Base-by-base conservation (phyloP, 2,888 invertebrate genomes). In the Yponomeuta cagnagella region DNA sequence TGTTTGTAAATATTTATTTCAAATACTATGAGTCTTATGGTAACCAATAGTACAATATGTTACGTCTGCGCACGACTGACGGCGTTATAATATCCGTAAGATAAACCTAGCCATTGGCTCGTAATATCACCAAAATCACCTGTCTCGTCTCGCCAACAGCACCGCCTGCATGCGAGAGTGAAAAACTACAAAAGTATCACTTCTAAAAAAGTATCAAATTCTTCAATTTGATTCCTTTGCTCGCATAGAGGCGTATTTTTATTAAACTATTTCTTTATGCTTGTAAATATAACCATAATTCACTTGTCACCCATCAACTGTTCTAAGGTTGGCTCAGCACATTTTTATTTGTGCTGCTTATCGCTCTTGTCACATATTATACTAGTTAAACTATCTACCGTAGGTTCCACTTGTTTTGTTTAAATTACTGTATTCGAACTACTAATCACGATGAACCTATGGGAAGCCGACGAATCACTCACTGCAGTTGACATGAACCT, bases 1-100 rank as follows among this genome's bases (percentile, higher is more conserved):
- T 33, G n/a, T 68, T 86, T 91, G 91, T 92, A 92, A 91, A 92
- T 92, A 92, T 92, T 88, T 91, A 92, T 90, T 92, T 91, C 88
- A 90, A 91, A 89, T 91, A 91, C 89, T 89, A 89, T 87, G 82
- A 85, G 86, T 85, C 86, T 90, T 90, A 91, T 90, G 92, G 92
- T 92, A 92, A 92, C 92, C 90, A 91, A 91, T 90, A 88, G 90
- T 91, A 90, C 90, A 90, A 86, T 58, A 58, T 88, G 83, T 85
- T 84, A 84, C 85, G 83, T 82, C 85, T 82, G 81, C 82, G 52
- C 52, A 58, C 52, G 52, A 23, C 23, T 23, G 23, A 3, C 52
- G 15, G 52, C 52, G 52, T 58, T 84, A 85, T 84, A 82, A 76
- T 79, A 76, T 80, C 79, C 52, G 52, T 58, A 58, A 58, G 52